These are phyloP conservation scores for Chrysocyon brachyurus DNA, from an alignment of 2,797 vertebrate genomes.

Conservation along the genomic window DNA sequence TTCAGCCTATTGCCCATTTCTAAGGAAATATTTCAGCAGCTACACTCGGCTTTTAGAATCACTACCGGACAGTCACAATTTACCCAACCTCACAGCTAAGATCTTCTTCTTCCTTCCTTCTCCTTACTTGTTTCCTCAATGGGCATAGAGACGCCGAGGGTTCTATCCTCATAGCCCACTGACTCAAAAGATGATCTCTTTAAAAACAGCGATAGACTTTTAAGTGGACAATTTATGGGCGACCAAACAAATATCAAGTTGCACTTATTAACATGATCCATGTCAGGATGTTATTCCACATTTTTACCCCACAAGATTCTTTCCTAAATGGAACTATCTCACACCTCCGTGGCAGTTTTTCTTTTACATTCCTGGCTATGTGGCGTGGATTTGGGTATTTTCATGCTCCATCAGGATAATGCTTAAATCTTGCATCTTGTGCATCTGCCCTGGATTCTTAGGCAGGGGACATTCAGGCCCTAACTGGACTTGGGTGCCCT, in stretches of 20 bases:
- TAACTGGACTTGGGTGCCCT: neutral
- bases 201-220: neutral
- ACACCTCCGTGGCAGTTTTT: neutral
- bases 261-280: neutral
- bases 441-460: neutral
- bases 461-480: neutral
- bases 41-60: neutral
- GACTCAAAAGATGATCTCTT: neutral
- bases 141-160: neutral
- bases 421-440: neutral
- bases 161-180: neutral
- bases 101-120: neutral
- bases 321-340: neutral
- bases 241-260: constrained; percentile 11
- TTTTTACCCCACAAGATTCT: neutral
- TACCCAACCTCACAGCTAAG: neutral
- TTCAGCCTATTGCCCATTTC: constrained; percentile 1
- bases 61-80: neutral
- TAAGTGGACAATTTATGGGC: neutral
- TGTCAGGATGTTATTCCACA: neutral
- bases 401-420: neutral
- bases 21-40: constrained; percentile 46
- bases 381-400: neutral
- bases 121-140: neutral
- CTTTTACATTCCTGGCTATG: neutral